phyloP scores from a whole-genome alignment of 2,888 invertebrate genomes.

The Hypena proboscidalis region DNA sequence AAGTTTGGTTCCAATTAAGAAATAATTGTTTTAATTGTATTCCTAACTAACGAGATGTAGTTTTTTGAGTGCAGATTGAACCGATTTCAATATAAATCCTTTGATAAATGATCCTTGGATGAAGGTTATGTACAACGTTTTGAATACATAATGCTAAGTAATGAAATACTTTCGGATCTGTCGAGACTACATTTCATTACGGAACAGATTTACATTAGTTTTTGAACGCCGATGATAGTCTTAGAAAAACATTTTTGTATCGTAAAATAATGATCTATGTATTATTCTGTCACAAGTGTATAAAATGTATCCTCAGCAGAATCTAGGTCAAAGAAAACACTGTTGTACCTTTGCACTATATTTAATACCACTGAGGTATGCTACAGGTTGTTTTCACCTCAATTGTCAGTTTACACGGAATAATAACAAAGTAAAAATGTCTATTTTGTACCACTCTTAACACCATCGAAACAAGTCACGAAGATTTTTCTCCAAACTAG shows the following conservation, averaged over 20 bases:
- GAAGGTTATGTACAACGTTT: slow-evolving; percentile 25
- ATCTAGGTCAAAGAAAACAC: slow-evolving; percentile 2
- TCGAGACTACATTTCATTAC: too few species aligned
- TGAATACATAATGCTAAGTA: slow-evolving; percentile 8
- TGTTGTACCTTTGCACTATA: slow-evolving; percentile 15
- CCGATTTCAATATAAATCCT: slow-evolving; percentile 35
- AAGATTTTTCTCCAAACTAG: too few species aligned
- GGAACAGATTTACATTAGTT: too few species aligned
- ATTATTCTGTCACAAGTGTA: too few species aligned
- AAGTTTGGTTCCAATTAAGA: neutral
- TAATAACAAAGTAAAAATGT: slow-evolving; percentile 7
- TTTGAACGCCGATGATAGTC: too few species aligned
- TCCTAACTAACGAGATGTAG: too few species aligned
- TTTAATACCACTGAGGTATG: slow-evolving; percentile 11
- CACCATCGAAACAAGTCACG: too few species aligned
- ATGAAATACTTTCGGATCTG: too few species aligned
- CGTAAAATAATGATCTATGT: too few species aligned
- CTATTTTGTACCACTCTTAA: slow-evolving; percentile 1
- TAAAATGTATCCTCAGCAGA: neutral
- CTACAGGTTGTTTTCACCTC: slow-evolving; percentile 7
- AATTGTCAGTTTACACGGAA: slow-evolving; percentile 1
- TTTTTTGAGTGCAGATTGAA: slow-evolving; percentile 4
- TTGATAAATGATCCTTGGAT: too few species aligned
- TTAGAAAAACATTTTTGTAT: too few species aligned
- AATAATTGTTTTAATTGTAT: too few species aligned